A percentile compares a stretch with the other conserved stretches of the same genome.
These are phyloP conservation scores for Entomobrya multifasciata DNA, from an alignment of 2,888 invertebrate genomes.

Conservation along the genomic window DNA sequence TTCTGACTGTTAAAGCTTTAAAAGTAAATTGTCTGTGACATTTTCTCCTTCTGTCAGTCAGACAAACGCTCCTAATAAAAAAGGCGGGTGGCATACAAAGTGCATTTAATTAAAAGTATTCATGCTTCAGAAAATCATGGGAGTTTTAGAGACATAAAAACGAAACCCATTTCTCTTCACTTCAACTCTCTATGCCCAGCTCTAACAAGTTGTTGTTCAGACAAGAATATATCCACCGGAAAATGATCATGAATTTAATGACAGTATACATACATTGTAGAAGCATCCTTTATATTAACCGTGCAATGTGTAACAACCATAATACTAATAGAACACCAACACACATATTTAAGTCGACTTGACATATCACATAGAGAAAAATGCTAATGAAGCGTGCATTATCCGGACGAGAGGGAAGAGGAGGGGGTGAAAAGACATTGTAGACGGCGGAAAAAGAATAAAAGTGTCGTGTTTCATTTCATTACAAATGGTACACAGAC, in stretches of 20 bases:
- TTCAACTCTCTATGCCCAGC: neutral
- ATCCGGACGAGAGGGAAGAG: constrained; percentile 49
- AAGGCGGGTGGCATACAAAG: neutral
- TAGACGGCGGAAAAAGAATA: neutral
- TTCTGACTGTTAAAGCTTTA: neutral
- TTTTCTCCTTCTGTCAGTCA: constrained; percentile 11
- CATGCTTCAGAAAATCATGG: constrained; percentile 6
- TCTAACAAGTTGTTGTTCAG: neutral
- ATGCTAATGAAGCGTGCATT: constrained; percentile 66
- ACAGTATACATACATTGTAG: neutral
- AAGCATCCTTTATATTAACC: constrained; percentile 35
- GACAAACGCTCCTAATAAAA: neutral
- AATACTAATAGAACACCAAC: neutral
- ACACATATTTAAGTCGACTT: neutral
- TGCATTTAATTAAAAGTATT: neutral
- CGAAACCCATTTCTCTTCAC: neutral
- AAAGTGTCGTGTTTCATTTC: constrained; percentile 10
- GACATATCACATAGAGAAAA: neutral
- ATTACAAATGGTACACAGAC: constrained; percentile 55
- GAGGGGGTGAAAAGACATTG: neutral
- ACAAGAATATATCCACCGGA: constrained; percentile 18
- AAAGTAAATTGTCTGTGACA: constrained; percentile 51
- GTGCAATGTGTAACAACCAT: constrained; percentile 7
- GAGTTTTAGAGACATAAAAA: neutral
- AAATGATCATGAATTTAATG: constrained; percentile 14